phyloP scores from a whole-genome alignment of 2,113 vertebrate species.

The Pygoscelis adeliae region DNA sequence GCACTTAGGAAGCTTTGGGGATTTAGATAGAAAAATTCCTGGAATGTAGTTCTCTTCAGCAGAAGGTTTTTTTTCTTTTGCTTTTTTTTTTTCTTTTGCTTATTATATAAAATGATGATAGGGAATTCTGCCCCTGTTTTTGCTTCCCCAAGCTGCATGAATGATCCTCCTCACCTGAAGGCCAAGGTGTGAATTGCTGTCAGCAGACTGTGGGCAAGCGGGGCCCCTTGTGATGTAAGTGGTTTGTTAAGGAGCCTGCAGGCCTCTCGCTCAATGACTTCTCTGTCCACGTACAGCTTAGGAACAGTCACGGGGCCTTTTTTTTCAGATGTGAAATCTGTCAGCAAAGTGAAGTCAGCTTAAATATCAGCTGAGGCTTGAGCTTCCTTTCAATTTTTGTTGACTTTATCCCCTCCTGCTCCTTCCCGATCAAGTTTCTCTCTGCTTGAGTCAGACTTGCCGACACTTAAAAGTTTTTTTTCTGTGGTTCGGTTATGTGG shows the following conservation, averaged over 20 bases:
- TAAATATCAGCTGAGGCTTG: conserved; percentile 55
- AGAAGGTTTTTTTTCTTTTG: neutral
- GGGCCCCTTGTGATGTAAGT: conserved; percentile 7
- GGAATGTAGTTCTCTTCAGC: conserved; percentile 15
- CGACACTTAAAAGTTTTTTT: neutral
- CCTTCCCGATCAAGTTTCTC: neutral
- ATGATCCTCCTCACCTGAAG: conserved; percentile 19
- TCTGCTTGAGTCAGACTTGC: conserved; percentile 10
- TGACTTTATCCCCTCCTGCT: conserved; percentile 36
- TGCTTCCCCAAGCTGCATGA: neutral
- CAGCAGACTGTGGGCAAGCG: neutral
- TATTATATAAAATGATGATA: neutral
- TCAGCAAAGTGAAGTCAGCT: conserved; percentile 46
- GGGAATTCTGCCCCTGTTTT: neutral
- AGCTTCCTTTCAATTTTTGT: conserved; percentile 29
- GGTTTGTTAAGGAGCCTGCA: conserved; percentile 12
- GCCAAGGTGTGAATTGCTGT: conserved; percentile 24
- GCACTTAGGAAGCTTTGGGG: neutral
- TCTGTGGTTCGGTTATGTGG: neutral
- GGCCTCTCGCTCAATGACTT: conserved; percentile 7
- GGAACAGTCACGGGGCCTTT: neutral
- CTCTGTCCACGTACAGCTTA: neutral
- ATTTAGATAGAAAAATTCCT: conserved; percentile 14
- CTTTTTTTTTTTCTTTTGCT: neutral
- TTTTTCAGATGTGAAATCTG: conserved; percentile 24